These are phyloP conservation scores for Promerops cafer DNA, from an alignment of 2,113 vertebrate genomes.

Conservation along the genomic window DNA sequence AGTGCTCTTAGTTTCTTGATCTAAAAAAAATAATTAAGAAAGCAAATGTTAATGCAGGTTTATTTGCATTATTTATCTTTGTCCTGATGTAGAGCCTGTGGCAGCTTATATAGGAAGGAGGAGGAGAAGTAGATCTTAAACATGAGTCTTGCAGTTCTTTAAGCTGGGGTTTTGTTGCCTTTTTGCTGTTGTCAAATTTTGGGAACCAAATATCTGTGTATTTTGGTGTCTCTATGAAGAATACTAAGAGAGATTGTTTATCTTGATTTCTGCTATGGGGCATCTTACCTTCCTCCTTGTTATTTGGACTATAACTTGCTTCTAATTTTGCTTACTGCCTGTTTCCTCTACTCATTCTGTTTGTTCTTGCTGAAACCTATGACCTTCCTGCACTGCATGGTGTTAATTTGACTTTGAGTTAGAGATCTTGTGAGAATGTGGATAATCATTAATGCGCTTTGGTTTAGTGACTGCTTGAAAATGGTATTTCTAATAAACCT, in stretches of 20 bases:
- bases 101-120: neutral
- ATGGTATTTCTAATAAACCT: neutral
- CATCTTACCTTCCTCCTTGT: neutral
- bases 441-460: neutral
- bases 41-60: neutral
- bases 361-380: neutral
- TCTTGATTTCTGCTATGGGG: neutral
- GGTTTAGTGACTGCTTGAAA: neutral
- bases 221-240: neutral
- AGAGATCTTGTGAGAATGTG: neutral
- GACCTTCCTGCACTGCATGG: neutral
- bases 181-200: neutral
- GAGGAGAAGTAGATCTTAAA: neutral
- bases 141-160: neutral
- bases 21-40: neutral
- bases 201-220: accelerated
- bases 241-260: neutral
- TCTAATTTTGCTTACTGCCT: neutral
- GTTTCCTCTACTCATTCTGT: neutral
- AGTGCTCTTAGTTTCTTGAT: neutral
- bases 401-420: neutral
- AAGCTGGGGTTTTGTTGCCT: neutral
- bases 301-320: neutral
- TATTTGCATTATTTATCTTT: neutral
- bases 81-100: neutral